Conservation (phyloP, 2,113 vertebrate genomes). For the Theristicus caerulescens region DNA sequence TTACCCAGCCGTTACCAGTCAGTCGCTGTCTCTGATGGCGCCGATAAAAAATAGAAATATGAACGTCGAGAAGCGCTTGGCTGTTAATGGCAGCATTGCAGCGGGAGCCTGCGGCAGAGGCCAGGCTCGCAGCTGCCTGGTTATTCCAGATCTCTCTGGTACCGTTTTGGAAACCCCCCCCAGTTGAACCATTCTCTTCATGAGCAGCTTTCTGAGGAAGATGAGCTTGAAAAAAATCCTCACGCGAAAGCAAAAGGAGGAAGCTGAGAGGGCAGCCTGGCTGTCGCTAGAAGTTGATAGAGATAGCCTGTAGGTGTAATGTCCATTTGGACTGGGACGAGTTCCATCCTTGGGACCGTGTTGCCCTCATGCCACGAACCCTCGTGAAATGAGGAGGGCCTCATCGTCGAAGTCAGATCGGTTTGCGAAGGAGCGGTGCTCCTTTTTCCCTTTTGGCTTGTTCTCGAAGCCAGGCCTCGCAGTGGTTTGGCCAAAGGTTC, state of each 20-base stretch:
- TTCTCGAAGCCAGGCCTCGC: neutral
- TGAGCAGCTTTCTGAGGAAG: neutral
- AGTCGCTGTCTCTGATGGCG: neutral
- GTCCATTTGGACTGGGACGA: neutral
- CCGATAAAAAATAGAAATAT: neutral
- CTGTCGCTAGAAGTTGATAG: neutral
- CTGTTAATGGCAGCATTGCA: no score
- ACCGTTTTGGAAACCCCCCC: neutral
- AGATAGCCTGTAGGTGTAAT: neutral
- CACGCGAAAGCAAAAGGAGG: accelerated
- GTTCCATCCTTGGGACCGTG: accelerated
- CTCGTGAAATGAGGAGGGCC: neutral
- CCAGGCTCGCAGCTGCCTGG: neutral
- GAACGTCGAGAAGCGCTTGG: neutral
- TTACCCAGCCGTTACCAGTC: neutral
- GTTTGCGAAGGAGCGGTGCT: neutral
- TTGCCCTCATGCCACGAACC: neutral
- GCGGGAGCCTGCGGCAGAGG: neutral
- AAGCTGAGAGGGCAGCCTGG: neutral
- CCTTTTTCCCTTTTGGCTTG: no score
- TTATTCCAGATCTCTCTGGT: neutral
- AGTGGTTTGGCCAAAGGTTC: neutral
- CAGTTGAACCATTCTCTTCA: neutral
- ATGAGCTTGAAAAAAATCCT: neutral
- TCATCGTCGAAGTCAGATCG: accelerated